Conservation (phyloP, 2,113 vertebrate genomes). For the Ailurus styani region DNA sequence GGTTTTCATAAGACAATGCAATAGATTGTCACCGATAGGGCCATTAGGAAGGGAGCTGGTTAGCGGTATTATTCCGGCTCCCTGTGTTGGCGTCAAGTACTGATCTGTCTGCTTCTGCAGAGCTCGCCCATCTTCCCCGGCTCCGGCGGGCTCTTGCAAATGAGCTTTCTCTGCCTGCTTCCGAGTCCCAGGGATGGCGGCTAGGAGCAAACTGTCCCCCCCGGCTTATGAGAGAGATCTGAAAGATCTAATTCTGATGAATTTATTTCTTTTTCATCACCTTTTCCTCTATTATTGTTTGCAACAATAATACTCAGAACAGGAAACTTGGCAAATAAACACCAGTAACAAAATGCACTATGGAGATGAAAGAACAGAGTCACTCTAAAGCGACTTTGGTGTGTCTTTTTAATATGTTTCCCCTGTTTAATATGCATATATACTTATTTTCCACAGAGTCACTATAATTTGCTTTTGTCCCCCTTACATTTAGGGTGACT, state of each 20-base stretch:
- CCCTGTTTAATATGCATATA: neutral
- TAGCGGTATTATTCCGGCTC: conserved; percentile 30
- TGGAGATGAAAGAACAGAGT: neutral
- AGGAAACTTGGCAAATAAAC: neutral
- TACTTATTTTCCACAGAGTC: neutral
- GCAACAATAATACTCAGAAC: neutral
- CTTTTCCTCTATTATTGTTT: neutral
- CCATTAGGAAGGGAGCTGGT: conserved; percentile 71
- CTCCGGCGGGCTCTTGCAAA: neutral
- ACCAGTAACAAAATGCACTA: neutral
- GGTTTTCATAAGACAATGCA: conserved; percentile 80
- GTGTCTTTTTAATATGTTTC: neutral
- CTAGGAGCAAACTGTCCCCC: neutral
- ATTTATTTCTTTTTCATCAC: conserved; percentile 11
- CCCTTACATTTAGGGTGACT: neutral
- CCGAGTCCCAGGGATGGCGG: neutral
- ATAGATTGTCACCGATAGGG: conserved; percentile 73
- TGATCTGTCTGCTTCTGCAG: conserved; percentile 45
- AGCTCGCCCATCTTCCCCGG: neutral
- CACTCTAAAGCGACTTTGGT: neutral
- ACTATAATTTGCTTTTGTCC: neutral
- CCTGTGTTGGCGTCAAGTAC: neutral
- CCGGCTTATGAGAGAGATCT: neutral
- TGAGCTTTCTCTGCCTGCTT: neutral
- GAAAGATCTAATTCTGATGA: neutral